Conservation (phyloP, 1,140 invertebrate genomes). For the Scaptomyza graminum region DNA sequence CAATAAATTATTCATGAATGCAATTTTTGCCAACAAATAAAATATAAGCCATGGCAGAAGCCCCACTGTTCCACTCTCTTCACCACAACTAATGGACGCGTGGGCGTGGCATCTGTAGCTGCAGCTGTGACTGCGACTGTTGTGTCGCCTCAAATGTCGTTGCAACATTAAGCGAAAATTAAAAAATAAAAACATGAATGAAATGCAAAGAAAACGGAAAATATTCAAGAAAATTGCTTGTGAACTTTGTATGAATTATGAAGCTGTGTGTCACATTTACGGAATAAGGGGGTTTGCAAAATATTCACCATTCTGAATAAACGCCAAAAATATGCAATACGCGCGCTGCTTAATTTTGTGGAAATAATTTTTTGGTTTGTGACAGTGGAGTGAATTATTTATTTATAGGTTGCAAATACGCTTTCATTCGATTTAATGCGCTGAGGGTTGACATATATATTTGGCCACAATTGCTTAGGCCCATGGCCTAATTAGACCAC, state of each 20-base stretch:
- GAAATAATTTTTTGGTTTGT: slow-evolving; percentile 32
- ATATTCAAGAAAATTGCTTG: slow-evolving; percentile 37
- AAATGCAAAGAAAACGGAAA: slow-evolving; percentile 23
- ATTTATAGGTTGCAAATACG: slow-evolving; percentile 20
- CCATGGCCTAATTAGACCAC: not conserved
- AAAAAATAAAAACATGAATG: slow-evolving; percentile 37
- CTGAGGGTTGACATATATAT: slow-evolving; percentile 20
- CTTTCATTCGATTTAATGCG: slow-evolving; percentile 16
- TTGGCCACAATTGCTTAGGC: not conserved
- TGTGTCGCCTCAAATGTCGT: slow-evolving; percentile 61
- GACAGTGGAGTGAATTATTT: slow-evolving; percentile 9
- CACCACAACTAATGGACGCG: not conserved
- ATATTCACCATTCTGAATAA: slow-evolving; percentile 28
- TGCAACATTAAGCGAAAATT: slow-evolving; percentile 73
- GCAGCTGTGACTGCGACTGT: slow-evolving; percentile 37
- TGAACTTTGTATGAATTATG: slow-evolving; percentile 63
- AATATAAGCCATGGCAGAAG: slow-evolving; percentile 59
- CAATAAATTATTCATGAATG: slow-evolving; percentile 81
- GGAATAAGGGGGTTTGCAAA: slow-evolving; percentile 2
- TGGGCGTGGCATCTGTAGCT: slow-evolving; percentile 37
- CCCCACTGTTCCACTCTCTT: not conserved
- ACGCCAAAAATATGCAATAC: slow-evolving; percentile 17
- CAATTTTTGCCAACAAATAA: slow-evolving; percentile 81
- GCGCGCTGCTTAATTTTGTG: slow-evolving; percentile 59
- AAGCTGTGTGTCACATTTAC: slow-evolving; percentile 46